A percentile compares a stretch with the other conserved stretches of the same genome.
Evolutionary conservation across 2,797 vertebrate species (phyloP).

Genomic region (Scleropages formosus): DNA sequence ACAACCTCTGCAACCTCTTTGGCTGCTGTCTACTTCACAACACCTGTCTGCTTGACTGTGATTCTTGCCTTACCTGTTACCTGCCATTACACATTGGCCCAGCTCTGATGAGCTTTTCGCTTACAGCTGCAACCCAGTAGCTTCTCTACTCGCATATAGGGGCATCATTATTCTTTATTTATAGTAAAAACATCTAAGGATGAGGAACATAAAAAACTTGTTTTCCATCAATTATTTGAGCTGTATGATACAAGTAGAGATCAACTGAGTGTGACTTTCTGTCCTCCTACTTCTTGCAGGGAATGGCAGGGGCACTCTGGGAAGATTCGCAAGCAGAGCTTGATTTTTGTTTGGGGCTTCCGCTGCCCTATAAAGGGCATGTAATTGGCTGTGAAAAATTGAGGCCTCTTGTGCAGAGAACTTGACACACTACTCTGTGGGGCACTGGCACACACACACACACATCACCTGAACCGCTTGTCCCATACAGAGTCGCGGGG

Average conservation of each 20-base stretch:
- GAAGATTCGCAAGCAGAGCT: slow-evolving; percentile 41
- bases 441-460: neutral
- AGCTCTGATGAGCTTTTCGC: no score
- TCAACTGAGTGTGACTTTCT: slow-evolving; percentile 33
- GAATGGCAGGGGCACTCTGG: slow-evolving; percentile 28
- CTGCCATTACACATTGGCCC: no score
- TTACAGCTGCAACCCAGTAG: neutral
- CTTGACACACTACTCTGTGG: neutral
- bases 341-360: slow-evolving; percentile 35
- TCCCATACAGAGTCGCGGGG: no score
- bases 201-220: neutral
- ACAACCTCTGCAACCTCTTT: no score
- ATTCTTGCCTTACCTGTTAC: no score
- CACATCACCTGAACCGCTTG: no score
- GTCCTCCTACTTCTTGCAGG: slow-evolving; percentile 10
- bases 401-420: neutral
- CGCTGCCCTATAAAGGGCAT: slow-evolving; percentile 26
- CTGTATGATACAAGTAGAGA: slow-evolving; percentile 21
- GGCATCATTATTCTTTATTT: slow-evolving; percentile 14
- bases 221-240: slow-evolving; percentile 13
- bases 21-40: no score
- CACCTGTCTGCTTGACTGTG: no score
- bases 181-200: slow-evolving; percentile 26
- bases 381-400: slow-evolving; percentile 39
- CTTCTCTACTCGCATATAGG: neutral